A percentile compares a stretch with the other conserved stretches of the same genome.
These are phyloP conservation scores for Macrosteles quadrilineatus DNA, from an alignment of 1,140 invertebrate species.

Conservation along the genomic window DNA sequence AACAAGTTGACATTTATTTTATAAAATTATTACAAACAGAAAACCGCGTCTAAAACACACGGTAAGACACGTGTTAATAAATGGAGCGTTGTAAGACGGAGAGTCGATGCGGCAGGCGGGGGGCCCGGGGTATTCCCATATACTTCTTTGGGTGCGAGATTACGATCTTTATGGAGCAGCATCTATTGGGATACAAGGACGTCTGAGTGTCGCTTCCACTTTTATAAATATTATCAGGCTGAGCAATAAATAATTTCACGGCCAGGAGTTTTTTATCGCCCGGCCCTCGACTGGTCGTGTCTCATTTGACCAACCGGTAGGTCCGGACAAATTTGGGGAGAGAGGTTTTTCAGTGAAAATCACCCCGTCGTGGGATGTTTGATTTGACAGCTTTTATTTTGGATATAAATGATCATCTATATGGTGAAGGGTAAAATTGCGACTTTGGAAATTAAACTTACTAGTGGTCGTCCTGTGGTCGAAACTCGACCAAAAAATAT, in stretches of 20 bases:
- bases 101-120: too few relatives aligned
- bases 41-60: too few relatives aligned
- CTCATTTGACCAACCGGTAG: neutral
- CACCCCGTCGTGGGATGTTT: too few relatives aligned
- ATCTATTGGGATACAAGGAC: constrained; percentile 7
- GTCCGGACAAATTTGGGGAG: constrained; percentile 5
- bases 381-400: too few relatives aligned
- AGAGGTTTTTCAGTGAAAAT: neutral
- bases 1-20: constrained; percentile 11
- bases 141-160: neutral
- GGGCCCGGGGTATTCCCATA: constrained; percentile 8
- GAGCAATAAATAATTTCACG: constrained; percentile 7
- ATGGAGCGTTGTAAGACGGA: too few relatives aligned
- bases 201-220: constrained; percentile 7
- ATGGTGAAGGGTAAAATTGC: too few relatives aligned
- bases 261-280: neutral
- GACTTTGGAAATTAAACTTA: too few relatives aligned
- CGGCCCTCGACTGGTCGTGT: too few relatives aligned
- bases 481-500: too few relatives aligned
- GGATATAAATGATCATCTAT: too few relatives aligned
- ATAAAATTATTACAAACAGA: constrained; percentile 12
- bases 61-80: too few relatives aligned
- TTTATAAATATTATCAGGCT: constrained; percentile 25
- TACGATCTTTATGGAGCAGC: constrained; percentile 11
- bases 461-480: too few relatives aligned